Evolutionary conservation across 2,797 vertebrate species (phyloP).

Genomic region (Rhyacichthys aspro): DNA sequence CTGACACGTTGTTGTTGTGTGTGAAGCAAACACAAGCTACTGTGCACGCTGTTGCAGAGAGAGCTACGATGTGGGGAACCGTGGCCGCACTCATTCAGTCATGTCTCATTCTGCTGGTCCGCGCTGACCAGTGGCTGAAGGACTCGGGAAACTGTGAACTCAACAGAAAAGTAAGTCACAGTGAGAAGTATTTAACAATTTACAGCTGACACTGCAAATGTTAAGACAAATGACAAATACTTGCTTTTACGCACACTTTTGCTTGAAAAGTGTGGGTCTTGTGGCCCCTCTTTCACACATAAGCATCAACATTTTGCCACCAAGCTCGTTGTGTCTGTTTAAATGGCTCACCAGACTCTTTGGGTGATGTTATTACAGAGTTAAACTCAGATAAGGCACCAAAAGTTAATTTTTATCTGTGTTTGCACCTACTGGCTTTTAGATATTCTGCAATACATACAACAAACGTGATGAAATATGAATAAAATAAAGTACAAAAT

Average conservation of each 20-base stretch:
- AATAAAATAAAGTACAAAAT: no score
- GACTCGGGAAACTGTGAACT: slow-evolving; percentile 77
- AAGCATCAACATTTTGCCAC: background rate
- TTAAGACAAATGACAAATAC: background rate
- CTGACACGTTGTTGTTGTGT: slow-evolving; percentile 16
- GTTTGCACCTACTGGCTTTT: no score
- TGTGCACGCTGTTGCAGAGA: slow-evolving; percentile 26
- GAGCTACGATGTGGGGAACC: slow-evolving; percentile 77
- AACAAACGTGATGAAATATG: no score
- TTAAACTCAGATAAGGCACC: background rate
- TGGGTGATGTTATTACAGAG: background rate
- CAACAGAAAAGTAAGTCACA: slow-evolving; percentile 80
- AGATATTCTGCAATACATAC: no score
- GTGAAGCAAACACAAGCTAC: slow-evolving; percentile 15
- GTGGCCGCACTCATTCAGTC: slow-evolving; percentile 75
- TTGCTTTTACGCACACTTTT: background rate
- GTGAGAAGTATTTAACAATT: background rate
- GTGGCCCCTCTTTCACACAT: background rate
- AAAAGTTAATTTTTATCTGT: no score
- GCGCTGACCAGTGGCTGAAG: slow-evolving; percentile 73
- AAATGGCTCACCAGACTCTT: no score
- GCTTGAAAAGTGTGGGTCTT: background rate
- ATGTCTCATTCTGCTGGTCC: slow-evolving; percentile 80
- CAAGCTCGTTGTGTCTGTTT: no score
- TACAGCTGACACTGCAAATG: background rate